Evolutionary conservation across 2,888 invertebrate species (phyloP).

Genomic region (Eupithecia tripunctaria): DNA sequence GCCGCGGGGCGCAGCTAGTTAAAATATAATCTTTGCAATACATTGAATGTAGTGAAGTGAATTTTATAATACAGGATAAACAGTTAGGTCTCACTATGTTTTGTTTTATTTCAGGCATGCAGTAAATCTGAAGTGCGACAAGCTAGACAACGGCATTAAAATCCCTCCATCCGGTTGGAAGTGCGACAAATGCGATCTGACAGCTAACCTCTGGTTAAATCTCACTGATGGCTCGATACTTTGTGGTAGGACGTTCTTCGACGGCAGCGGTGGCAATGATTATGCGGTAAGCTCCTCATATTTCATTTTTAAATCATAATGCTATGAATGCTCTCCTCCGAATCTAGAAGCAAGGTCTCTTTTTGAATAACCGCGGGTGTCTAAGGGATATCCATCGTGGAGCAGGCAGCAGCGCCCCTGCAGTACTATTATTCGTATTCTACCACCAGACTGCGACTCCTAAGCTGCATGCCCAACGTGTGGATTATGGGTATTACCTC

Average conservation of each 20-base stretch:
- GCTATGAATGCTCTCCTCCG: not conserved
- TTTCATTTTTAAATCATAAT: not conserved
- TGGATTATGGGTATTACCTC: no score
- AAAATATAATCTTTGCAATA: no score
- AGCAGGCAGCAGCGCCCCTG: no score
- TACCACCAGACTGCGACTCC: no score
- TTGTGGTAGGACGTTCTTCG: constrained; percentile 96
- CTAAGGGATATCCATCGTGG: no score
- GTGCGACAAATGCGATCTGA: constrained; percentile 96
- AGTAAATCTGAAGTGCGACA: constrained; percentile 88
- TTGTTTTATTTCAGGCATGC: constrained; percentile 85
- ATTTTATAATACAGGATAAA: no score
- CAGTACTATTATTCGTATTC: no score
- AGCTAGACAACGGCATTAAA: constrained; percentile 91
- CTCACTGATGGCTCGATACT: constrained; percentile 96
- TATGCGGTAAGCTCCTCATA: constrained; percentile 89
- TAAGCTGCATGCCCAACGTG: no score
- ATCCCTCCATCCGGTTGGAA: constrained; percentile 97
- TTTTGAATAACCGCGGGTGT: no score
- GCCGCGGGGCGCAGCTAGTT: no score
- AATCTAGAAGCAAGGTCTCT: not conserved
- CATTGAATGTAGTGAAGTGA: no score
- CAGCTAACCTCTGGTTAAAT: constrained; percentile 98
- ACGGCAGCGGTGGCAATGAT: constrained; percentile 98
- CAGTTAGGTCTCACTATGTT: not conserved